phyloP scores from a whole-genome alignment of 2,888 invertebrate genomes.

The Lithophane leautieri region DNA sequence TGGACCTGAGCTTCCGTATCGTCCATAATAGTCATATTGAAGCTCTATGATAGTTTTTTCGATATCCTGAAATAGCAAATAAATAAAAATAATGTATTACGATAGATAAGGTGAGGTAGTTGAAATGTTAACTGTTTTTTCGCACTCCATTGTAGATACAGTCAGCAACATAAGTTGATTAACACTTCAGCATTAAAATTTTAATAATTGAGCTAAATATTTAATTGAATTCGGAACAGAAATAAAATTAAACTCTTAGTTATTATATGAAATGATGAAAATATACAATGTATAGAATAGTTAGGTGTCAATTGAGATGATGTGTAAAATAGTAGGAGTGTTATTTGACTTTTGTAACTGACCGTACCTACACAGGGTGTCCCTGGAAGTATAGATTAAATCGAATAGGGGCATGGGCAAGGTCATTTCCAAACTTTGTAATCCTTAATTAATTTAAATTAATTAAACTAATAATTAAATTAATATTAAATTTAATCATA shows the following conservation, averaged over 20 bases:
- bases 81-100: constrained; percentile 11
- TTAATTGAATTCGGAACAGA: background rate
- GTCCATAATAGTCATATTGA: constrained; percentile 71
- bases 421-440: no score
- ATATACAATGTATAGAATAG: no score
- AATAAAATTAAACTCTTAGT: background rate
- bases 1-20: constrained; percentile 81
- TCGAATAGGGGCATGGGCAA: no score
- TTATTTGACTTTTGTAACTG: background rate
- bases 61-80: constrained; percentile 48
- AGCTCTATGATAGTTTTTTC: constrained; percentile 1
- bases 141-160: background rate
- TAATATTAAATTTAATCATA: background rate
- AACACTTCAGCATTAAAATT: background rate
- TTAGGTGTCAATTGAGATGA: background rate
- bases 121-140: background rate
- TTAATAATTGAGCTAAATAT: background rate
- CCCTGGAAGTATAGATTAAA: no score
- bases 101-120: no score
- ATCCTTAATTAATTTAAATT: no score
- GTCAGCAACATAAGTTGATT: background rate
- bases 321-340: background rate
- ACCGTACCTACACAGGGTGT: background rate
- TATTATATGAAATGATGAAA: background rate
- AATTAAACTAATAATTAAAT: no score